Base-by-base conservation (phyloP, 2,797 vertebrate genomes). In the Melanotaenia pygmaea region DNA sequence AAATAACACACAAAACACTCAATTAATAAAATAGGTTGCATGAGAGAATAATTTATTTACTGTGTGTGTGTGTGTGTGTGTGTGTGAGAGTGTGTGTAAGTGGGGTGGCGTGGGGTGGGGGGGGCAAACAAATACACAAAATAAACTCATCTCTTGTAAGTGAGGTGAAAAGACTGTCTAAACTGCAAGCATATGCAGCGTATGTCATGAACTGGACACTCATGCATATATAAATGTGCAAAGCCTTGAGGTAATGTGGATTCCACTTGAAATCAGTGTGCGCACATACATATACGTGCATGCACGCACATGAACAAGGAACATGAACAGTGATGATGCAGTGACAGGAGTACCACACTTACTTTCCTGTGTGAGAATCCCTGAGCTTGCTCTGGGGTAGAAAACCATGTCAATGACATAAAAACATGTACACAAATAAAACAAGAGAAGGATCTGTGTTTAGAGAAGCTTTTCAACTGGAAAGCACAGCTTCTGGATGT, bases 311-410 rank as follows among this genome's bases (percentile, higher is more conserved):
- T 61, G 80, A 79, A 88, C 86, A 90, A 72, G 85, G 85, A 70
- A 79, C 18, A 74, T 68, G 76, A 59, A 64, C 69, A 76, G 40
- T 82, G 85, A 83, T 34, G 76, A 89, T 91, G 90, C 88, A 82
- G 80, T 83, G 91, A 90, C 92, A 91, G 90, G 89, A 92, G 86
- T 89, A 86, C 91, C 86, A 73, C 94, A 99, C 98, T 99, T 98
- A 99, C 98, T 96, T 98, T 99, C 96, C 96, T 96, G 95, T 95
- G 96, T 94, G 97, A 93, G 95, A 96, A 92, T 96, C 97, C 96
- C 96, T 92, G 96, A 98, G 97, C 96, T 96, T 98, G 97, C 94
- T 99, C 98, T 99, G 95, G 93, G 93, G 94, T 95, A 96, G 96
- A 98, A 93, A 96, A 97, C 90, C 93, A 92, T 87, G 92, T 92